Conservation (phyloP, 2,888 invertebrate species). For the Lottia scabra region DNA sequence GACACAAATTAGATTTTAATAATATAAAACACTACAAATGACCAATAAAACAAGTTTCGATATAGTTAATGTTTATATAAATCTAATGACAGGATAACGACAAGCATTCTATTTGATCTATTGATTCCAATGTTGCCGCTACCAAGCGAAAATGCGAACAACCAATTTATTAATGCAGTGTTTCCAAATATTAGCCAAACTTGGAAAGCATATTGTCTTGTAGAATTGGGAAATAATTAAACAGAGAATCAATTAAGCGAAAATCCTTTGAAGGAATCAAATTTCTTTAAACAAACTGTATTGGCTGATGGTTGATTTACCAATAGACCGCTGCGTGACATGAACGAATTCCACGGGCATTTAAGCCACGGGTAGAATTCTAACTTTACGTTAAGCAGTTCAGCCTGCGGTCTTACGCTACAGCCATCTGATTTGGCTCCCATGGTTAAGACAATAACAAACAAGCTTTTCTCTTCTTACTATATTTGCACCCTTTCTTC, state of each 20-base stretch:
- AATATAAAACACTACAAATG: too few relatives aligned
- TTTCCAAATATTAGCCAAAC: constrained; percentile 3
- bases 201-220: constrained; percentile 2
- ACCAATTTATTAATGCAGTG: constrained; percentile 4
- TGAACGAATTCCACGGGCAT: not conserved
- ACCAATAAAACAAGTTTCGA: too few relatives aligned
- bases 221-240: constrained; percentile 13
- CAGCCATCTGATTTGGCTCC: constrained; percentile 26
- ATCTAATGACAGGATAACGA: too few relatives aligned
- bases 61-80: too few relatives aligned
- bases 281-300: constrained; percentile 10
- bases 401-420: not conserved
- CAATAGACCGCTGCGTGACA: constrained; percentile 4
- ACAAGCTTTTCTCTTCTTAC: constrained; percentile 18
- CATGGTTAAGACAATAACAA: constrained; percentile 32
- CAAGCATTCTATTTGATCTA: not conserved
- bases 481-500: constrained; percentile 29
- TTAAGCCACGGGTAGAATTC: not conserved
- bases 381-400: not conserved
- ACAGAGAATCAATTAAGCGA: constrained; percentile 17
- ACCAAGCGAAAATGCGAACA: not conserved
- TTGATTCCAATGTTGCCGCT: not conserved
- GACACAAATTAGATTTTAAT: too few relatives aligned
- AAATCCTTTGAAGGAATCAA: constrained; percentile 8
- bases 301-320: not conserved